Percentiles rank a stretch among this genome's conserved stretches.
Conservation (phyloP, 2,797 vertebrate species). For the Tokudaia tokunoshimensis region DNA sequence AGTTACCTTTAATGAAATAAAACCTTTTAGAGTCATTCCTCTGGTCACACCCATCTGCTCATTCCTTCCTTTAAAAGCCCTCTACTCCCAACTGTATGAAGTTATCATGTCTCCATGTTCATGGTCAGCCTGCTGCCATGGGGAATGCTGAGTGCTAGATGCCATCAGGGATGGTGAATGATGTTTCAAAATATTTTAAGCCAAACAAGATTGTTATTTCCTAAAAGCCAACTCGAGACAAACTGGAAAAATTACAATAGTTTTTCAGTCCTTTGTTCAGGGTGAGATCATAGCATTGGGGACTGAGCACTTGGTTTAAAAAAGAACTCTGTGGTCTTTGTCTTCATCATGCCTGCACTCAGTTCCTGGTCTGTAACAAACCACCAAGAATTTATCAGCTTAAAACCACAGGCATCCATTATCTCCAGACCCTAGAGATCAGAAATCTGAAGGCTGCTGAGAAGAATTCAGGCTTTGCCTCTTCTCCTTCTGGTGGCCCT, state of each 20-base stretch:
- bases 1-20: neutral
- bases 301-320: neutral
- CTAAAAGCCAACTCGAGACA: neutral
- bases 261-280: neutral
- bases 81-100: neutral
- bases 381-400: neutral
- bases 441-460: neutral
- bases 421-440: neutral
- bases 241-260: neutral
- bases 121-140: neutral
- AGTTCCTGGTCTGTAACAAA: neutral
- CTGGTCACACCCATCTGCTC: neutral
- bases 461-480: neutral
- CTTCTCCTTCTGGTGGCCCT: neutral
- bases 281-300: neutral
- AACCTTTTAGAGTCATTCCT: neutral
- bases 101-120: neutral
- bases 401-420: neutral
- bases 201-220: neutral
- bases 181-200: conserved; percentile 18
- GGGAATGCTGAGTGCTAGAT: neutral
- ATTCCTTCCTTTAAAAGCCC: neutral
- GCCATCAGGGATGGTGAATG: neutral
- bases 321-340: neutral
- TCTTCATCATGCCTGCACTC: neutral